A percentile compares a stretch with the other conserved stretches of the same genome.
phyloP scores from a whole-genome alignment of 2,888 invertebrate genomes.

The Laspeyria flexula region DNA sequence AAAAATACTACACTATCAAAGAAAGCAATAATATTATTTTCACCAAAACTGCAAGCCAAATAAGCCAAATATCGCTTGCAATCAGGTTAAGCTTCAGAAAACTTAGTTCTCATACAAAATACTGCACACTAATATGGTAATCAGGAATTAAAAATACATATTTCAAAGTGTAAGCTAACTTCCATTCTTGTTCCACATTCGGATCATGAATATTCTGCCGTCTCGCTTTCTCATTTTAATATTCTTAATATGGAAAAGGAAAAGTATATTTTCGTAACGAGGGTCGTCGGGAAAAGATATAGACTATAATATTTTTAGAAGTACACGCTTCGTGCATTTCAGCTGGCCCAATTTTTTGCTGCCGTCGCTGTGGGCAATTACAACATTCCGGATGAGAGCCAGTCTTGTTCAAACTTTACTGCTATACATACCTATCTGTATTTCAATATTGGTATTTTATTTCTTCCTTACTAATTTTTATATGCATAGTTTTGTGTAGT shows the following conservation, averaged over 20 bases:
- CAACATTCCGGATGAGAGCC: conserved; percentile 56
- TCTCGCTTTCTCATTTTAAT: conserved; percentile 37
- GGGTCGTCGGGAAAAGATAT: conserved; percentile 31
- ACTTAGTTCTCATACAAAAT: too few species aligned
- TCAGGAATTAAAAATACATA: conserved; percentile 12
- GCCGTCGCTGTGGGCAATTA: conserved; percentile 58
- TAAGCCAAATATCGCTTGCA: too few species aligned
- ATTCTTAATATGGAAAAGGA: conserved; percentile 36
- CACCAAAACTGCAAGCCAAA: too few species aligned
- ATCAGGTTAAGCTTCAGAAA: too few species aligned
- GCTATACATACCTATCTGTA: conserved; percentile 33
- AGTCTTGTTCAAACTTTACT: conserved; percentile 59
- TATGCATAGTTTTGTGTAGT: too few species aligned
- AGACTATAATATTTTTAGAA: conserved; percentile 44
- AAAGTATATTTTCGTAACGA: conserved; percentile 37
- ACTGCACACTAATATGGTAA: neutral
- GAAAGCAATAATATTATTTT: too few species aligned
- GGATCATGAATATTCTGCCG: conserved; percentile 37
- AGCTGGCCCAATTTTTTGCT: conserved; percentile 53
- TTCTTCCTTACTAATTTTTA: too few species aligned
- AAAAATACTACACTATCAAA: too few species aligned
- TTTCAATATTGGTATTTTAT: too few species aligned
- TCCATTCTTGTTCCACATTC: conserved; percentile 25
- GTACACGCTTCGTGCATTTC: conserved; percentile 45
- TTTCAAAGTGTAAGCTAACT: conserved; percentile 15